Percentiles rank a stretch among this genome's conserved stretches.
These are phyloP conservation scores for Recurvirostra avosetta DNA, from an alignment of 2,113 vertebrate genomes.

Conservation along the genomic window DNA sequence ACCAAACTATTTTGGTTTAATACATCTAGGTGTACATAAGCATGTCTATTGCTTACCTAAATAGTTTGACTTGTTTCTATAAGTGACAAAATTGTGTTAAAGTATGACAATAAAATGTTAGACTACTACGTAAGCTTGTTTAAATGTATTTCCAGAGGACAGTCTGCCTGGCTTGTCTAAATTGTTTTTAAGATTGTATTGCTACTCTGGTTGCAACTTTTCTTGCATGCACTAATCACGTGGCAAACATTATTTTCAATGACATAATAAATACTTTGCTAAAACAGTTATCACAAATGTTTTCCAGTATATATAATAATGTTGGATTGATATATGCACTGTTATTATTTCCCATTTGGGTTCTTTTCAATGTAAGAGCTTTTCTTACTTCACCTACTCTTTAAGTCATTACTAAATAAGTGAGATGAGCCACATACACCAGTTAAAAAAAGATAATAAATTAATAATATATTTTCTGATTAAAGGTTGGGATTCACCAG, in stretches of 20 bases:
- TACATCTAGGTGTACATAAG: neutral
- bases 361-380: neutral
- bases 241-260: neutral
- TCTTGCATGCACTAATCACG: neutral
- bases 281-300: neutral
- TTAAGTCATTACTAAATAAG: neutral
- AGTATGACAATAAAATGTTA: neutral
- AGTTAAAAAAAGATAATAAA: neutral
- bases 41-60: neutral
- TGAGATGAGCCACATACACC: neutral
- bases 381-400: neutral
- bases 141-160: neutral
- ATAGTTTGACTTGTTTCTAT: neutral
- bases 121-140: neutral
- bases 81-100: neutral
- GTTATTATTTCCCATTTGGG: neutral
- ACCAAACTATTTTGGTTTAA: neutral
- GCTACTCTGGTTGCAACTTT: neutral
- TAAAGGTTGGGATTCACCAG: neutral
- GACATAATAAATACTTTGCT: neutral
- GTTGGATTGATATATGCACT: neutral
- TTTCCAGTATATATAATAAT: neutral
- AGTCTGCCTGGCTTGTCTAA: neutral
- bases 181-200: neutral
- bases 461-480: neutral